Evolutionary conservation across 2,797 vertebrate genomes (phyloP).

Genomic region (Phataginus tetradactyla): DNA sequence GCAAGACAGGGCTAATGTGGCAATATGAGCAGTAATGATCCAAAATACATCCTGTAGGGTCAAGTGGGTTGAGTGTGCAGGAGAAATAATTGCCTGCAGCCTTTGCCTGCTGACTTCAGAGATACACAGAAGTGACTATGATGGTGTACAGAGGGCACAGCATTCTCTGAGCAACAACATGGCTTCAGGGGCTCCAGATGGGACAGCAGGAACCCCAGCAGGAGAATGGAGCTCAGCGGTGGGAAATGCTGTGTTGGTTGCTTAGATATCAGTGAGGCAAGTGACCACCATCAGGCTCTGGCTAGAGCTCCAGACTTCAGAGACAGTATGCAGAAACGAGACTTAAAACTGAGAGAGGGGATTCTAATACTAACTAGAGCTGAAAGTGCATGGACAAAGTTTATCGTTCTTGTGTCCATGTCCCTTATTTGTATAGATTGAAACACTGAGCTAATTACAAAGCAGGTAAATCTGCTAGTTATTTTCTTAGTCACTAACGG

Average conservation of each 20-base stretch:
- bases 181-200: neutral
- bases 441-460: neutral
- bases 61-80: neutral
- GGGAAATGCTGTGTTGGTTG: neutral
- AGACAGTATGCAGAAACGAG: neutral
- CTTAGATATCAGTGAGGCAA: neutral
- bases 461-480: neutral
- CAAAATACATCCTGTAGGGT: neutral
- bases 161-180: neutral
- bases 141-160: neutral
- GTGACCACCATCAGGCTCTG: neutral
- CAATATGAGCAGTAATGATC: neutral
- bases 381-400: neutral
- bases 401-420: neutral
- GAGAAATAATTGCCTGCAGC: neutral
- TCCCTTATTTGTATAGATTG: neutral
- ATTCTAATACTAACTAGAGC: neutral
- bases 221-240: neutral
- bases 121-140: neutral
- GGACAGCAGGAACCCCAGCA: accelerated
- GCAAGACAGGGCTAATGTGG: neutral
- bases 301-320: neutral
- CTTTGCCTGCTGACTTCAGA: neutral
- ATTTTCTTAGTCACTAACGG: neutral
- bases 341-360: neutral